Percentiles rank a stretch among this genome's conserved stretches.
Evolutionary conservation across 2,888 invertebrate species (phyloP).

Genomic region (Caenorhabditis macrosperma): DNA sequence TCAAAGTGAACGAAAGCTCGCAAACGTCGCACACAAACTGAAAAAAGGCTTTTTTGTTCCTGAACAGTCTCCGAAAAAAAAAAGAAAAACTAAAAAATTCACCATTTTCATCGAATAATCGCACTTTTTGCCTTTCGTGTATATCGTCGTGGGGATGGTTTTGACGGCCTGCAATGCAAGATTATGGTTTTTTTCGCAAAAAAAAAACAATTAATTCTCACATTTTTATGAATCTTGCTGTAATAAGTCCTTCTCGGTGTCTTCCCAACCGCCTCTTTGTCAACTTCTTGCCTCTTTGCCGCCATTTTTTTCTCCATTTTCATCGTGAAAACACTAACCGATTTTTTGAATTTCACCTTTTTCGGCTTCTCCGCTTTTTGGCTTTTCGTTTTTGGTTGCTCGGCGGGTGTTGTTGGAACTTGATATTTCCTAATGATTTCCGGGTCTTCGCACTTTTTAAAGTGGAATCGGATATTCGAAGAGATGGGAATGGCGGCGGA

Average conservation of each 20-base stretch:
- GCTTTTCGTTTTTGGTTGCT: constrained; percentile 4
- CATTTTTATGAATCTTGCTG: constrained; percentile 30
- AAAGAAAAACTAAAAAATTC: no score
- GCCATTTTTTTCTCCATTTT: constrained; percentile 1
- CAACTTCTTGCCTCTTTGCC: not conserved
- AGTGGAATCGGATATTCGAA: not conserved
- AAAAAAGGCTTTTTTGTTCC: not conserved
- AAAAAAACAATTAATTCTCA: not conserved
- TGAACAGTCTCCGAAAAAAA: no score
- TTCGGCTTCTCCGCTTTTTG: not conserved
- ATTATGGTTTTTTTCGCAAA: not conserved
- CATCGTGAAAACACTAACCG: no score
- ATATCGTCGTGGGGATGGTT: not conserved
- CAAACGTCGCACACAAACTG: constrained; percentile 70
- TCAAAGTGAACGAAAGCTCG: constrained; percentile 68
- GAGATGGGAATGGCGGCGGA: constrained; percentile 5
- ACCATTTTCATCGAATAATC: constrained; percentile 28
- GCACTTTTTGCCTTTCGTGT: constrained; percentile 24
- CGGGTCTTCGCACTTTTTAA: constrained; percentile 4
- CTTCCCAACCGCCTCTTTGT: not conserved
- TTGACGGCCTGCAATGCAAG: constrained; percentile 20
- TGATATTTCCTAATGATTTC: not conserved
- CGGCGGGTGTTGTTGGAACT: not conserved
- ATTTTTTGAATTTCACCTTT: not conserved
- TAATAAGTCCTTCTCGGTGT: not conserved